Evolutionary conservation across 2,113 vertebrate genomes (phyloP), one percentile per base, ranked within the genome.

Genomic region (Hirundichthys speculiger): DNA sequence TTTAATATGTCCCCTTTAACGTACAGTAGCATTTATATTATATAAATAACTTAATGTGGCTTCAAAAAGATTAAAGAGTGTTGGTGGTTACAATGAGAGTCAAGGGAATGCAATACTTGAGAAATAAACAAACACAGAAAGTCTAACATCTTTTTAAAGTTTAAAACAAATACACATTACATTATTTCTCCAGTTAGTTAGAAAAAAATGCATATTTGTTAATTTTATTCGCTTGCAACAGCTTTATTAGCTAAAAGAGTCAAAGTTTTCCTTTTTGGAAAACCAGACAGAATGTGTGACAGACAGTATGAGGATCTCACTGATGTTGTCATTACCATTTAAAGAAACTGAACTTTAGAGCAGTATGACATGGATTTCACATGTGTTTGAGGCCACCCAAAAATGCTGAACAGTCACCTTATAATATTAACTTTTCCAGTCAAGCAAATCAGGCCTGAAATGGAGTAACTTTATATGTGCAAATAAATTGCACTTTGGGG

Each of bases 391-490:
- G 86, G 82, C 88, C 90, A 91, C 86, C 79, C 87, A 88, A 78
- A 88, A 89, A 78, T 53, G 82, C 85, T 86, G 80, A 89, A 77
- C 82, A 78, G 58, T 63, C 82, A 80, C 68, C 81, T 64, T 54
- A 81, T 75, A 85, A 83, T 91, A 87, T 89, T 88, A 88, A 84
- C 82, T 89, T 91, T 89, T 88, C 79, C 84, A 88, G 63, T 83
- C 85, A 83, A 72, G 88, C 83, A 87, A 72, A 91, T 88, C 85
- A 72, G 62, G 55, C 59, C 80, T 83, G 75, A 83, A 86, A 84
- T 69, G 73, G 69, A 46, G 87, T 82, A 88, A 86, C 74, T 73
- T 80, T 87, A 89, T 90, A 90, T 86, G 73, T 82, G 64, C 82
- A 88, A 88, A 89, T 85, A 86, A 86, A 88, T 83, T 85, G 65